These are phyloP conservation scores for Penaeus chinensis DNA, from an alignment of 1,140 invertebrate species.

Conservation along the genomic window DNA sequence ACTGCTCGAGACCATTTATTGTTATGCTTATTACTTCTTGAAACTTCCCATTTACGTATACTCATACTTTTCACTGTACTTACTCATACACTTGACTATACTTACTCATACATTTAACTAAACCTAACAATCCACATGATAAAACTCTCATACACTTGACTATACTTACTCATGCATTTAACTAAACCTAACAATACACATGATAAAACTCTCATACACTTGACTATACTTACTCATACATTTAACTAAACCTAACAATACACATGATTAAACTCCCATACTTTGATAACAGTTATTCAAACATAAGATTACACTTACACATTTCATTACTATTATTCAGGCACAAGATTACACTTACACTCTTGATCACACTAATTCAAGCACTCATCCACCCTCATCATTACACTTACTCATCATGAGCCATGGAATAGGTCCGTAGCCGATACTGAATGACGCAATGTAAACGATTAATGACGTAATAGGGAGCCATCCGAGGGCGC, in stretches of 20 bases:
- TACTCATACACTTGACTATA: neutral
- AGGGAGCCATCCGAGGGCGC: constrained; percentile 70
- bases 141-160: neutral
- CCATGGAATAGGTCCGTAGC: constrained; percentile 80
- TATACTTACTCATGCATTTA: neutral
- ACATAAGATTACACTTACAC: neutral
- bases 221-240: neutral
- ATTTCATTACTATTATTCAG: neutral
- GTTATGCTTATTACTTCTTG: neutral
- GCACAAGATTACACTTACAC: neutral
- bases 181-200: neutral
- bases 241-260: neutral
- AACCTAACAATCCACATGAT: neutral
- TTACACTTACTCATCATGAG: constrained; percentile 76
- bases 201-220: neutral
- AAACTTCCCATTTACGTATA: too few relatives aligned
- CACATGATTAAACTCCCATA: neutral
- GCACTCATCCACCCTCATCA: too few relatives aligned
- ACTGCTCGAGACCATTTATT: neutral
- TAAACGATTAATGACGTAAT: constrained; percentile 72
- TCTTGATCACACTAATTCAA: too few relatives aligned
- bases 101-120: neutral
- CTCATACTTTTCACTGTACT: too few relatives aligned
- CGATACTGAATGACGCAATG: constrained; percentile 74
- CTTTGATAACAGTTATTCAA: neutral